Evolutionary conservation across 2,888 invertebrate species (phyloP).

Genomic region (Ethmia dodecea): DNA sequence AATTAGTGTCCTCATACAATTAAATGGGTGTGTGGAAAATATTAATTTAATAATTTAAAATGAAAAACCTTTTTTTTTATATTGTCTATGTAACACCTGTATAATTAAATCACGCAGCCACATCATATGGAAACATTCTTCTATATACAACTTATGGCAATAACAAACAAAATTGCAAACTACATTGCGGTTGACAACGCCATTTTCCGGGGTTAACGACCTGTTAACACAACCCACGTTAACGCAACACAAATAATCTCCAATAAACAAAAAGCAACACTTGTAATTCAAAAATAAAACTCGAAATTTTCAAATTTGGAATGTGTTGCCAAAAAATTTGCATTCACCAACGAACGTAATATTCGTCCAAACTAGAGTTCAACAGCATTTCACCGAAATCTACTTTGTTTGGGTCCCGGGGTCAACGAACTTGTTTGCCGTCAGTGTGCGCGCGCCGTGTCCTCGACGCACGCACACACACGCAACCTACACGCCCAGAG

Average conservation of each 20-base stretch:
- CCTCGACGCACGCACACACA: conserved; percentile 45
- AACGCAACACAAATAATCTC: too few species aligned
- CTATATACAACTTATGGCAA: too few species aligned
- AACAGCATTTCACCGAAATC: conserved; percentile 76
- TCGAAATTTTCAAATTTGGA: too few species aligned
- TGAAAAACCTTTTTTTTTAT: neutral
- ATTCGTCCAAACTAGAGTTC: conserved; percentile 68
- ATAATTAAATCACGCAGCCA: neutral
- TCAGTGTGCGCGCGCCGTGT: conserved; percentile 57
- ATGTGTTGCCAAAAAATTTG: conserved; percentile 48
- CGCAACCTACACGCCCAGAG: conserved; percentile 31
- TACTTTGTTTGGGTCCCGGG: conserved; percentile 75
- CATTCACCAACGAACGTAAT: conserved; percentile 45
- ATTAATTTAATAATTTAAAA: neutral
- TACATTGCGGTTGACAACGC: conserved; percentile 17
- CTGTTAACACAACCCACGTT: conserved; percentile 39
- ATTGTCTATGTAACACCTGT: neutral
- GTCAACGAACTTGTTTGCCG: conserved; percentile 67
- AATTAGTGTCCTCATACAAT: too few species aligned
- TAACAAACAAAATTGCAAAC: conserved; percentile 1
- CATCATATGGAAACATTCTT: neutral
- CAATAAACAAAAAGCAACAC: too few species aligned
- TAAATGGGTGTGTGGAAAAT: neutral
- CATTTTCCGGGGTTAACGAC: conserved; percentile 63
- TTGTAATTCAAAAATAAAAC: neutral